Base-by-base conservation (phyloP, 35 echinoderm and acorn worm genomes). In the Lytechinus pictus region DNA sequence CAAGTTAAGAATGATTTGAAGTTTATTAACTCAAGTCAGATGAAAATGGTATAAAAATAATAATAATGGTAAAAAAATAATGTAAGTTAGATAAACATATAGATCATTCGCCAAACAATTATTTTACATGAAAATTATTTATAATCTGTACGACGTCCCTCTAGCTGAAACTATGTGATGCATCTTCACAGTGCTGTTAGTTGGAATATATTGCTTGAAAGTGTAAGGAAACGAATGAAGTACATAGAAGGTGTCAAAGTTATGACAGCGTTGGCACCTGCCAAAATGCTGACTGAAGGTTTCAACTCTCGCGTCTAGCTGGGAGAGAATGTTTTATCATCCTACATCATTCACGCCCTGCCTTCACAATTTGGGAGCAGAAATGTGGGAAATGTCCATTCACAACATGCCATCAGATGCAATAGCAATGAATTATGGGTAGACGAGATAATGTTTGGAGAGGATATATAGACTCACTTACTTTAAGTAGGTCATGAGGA, bases 311-410 rank as follows among this genome's bases (percentile, higher is more conserved):
- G 66, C 0, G 16, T 79, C 19, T 79, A 24, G 66, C 66, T n/a
- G 19, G 66, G 19, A 24, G 19, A 19, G 12, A 79, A 79, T 79
- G 66, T 79, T 79, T 79, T 79, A 79, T 79, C n/a, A 79, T 79
- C 21, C 66, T 79, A 79, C n/a, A 79, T n/a, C 66, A 79, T 79
- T 79, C 66, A 79, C 66, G 19, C 66, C 66, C 66, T 79, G 33
- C 66, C 16, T 79, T 79, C 66, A 79, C 66, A 79, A 24, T 79
- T 79, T 79, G 66, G 66, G 66, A 79, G 66, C 66, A 79, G 66
- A 79, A 79, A 79, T 79, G 19, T 79, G 66, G 66, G n/a, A 79
- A 79, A 79, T 79, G 66, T 79, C 66, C 66, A 79, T 79, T 79
- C 66, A 79, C 66, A 79, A 79, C 66, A 79, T 24, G 66, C 66